Evolutionary conservation across 2,888 invertebrate genomes (phyloP), one percentile per base, ranked within the genome.

Genomic region (Cantharis flavilabris): DNA sequence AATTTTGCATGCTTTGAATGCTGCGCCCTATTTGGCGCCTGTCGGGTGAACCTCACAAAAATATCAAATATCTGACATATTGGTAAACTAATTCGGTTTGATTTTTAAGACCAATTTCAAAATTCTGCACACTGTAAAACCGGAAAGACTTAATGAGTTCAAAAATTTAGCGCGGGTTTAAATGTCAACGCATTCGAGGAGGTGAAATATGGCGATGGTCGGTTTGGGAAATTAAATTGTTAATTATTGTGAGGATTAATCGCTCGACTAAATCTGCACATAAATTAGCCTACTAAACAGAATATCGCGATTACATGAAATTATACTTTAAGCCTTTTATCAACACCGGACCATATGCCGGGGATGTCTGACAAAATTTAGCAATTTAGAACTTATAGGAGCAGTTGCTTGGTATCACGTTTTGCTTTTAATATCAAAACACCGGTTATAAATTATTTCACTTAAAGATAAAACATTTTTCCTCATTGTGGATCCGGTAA

Each of bases 351-450:
- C 78, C 78, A 78, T 78, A 78, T 78, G 78, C 72, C 73, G 62
- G 67, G 69, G 75, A 69, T 72, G 72, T 71, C 62, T 10, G 71
- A 78, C 78, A 78, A 63, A 70, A 69, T 78, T 78, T 71, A 49
- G 75, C 78, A 64, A 78, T 78, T 78, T 78, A 75, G 78, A 65
- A 75, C 14, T 72, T 30, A 16, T 16, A 71, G 33, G 23, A 62
- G 70, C 26, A 62, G 62, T 64, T 73, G 49, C 70, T 23, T 16
- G 71, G 75, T 79, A 81, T 76, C 74, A 77, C 70, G 70, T 81
- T 81, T 81, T 75, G 80, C 81, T 81, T 80, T 81, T 77, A 81
- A 75, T 75, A 75, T 72, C 67, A 49, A 14, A 63, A 23, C 65
- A 20, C n/a, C 65, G 65, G 26, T 67, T 18, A 26, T 67, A 26